phyloP scores from a whole-genome alignment of 2,113 vertebrate species.

The Mirza zaza region DNA sequence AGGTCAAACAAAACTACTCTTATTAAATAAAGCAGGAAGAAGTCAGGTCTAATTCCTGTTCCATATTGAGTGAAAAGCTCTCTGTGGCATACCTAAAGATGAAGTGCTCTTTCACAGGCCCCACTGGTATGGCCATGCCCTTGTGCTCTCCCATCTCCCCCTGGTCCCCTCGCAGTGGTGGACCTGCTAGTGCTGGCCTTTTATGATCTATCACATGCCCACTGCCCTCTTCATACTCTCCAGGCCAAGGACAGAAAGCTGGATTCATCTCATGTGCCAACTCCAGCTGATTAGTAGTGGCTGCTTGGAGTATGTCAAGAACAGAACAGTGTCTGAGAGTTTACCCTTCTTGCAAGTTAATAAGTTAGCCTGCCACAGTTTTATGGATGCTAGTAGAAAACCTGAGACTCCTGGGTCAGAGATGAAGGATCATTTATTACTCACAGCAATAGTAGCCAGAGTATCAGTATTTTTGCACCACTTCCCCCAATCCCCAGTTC shows the following conservation, averaged over 20 bases:
- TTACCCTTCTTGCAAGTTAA: slow-evolving; percentile 9
- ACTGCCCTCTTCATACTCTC: not conserved
- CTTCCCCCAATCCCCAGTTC: not conserved
- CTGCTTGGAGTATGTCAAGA: not conserved
- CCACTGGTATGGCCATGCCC: not conserved
- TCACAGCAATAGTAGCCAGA: not conserved
- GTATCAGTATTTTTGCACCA: slow-evolving; percentile 16
- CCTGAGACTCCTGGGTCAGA: not conserved
- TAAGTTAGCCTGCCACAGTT: not conserved
- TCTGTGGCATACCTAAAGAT: not conserved
- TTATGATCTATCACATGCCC: not conserved
- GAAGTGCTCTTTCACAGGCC: not conserved
- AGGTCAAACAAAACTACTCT: not conserved
- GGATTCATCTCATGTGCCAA: not conserved
- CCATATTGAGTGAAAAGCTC: not conserved
- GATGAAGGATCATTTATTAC: not conserved
- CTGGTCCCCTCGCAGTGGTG: not conserved
- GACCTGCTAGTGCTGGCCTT: not conserved
- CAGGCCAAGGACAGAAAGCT: not conserved
- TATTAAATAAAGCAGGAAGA: slow-evolving; percentile 22
- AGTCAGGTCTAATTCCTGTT: not conserved
- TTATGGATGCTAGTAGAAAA: not conserved
- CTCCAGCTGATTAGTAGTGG: not conserved
- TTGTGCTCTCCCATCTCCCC: not conserved
- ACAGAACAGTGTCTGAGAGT: not conserved